These are phyloP conservation scores for Antitype chi DNA, from an alignment of 2,888 invertebrate genomes.

Conservation along the genomic window DNA sequence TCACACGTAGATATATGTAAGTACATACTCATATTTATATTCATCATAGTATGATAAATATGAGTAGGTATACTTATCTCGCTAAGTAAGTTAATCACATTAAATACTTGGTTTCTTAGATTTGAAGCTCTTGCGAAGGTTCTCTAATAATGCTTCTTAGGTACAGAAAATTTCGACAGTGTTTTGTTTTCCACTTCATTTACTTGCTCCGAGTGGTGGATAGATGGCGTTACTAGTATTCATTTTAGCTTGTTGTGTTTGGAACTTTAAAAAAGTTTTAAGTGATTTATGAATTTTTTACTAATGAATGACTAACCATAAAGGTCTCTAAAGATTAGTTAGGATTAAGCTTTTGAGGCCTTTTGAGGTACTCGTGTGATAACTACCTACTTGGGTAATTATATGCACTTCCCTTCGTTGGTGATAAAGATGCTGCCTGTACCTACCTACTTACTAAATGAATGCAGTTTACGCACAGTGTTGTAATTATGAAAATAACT, in stretches of 20 bases:
- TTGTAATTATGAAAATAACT: not conserved
- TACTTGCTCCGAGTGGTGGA: not conserved
- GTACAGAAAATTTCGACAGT: not conserved
- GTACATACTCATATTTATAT: too few species aligned
- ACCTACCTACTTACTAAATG: not conserved
- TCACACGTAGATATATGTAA: slow-evolving; percentile 30
- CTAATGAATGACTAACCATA: not conserved
- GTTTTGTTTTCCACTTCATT: not conserved
- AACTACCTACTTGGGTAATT: not conserved
- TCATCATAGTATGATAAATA: not conserved
- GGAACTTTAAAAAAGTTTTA: not conserved
- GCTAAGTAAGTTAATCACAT: not conserved
- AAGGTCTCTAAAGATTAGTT: too few species aligned
- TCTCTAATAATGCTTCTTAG: not conserved
- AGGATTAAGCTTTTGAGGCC: too few species aligned
- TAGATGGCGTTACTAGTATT: slow-evolving; percentile 51
- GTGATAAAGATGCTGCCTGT: not conserved
- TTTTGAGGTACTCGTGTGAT: not conserved
- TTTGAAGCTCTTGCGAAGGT: not conserved
- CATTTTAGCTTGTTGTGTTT: not conserved
- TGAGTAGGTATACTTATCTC: too few species aligned
- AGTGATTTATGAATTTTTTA: not conserved
- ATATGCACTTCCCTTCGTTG: not conserved
- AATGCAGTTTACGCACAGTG: not conserved
- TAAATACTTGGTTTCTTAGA: not conserved